These are phyloP conservation scores for Bungarus multicinctus DNA, from an alignment of 2,113 vertebrate genomes.

Conservation along the genomic window DNA sequence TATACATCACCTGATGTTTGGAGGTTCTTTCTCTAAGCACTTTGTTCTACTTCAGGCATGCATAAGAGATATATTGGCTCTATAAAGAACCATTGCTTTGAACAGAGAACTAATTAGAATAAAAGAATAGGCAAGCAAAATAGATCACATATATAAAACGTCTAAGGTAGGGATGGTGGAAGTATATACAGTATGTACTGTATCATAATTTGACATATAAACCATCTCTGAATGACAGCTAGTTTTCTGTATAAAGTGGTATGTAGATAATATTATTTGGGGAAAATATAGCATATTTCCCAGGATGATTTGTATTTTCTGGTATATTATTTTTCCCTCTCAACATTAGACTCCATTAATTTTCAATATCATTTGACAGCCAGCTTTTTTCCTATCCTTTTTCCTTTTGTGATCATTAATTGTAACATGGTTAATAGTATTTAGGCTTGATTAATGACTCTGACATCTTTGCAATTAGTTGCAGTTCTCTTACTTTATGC, in stretches of 20 bases:
- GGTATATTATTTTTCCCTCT: neutral
- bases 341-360: conserved; percentile 4
- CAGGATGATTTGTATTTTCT: neutral
- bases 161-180: neutral
- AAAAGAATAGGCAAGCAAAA: neutral
- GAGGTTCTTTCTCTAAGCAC: neutral
- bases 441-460: neutral
- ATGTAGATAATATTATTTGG: neutral
- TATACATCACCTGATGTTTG: neutral
- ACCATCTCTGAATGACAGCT: neutral
- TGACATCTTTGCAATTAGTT: neutral
- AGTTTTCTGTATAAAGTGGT: neutral
- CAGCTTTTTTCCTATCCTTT: neutral
- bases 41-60: neutral
- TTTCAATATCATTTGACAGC: conserved; percentile 5
- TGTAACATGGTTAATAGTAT: conserved; percentile 15
- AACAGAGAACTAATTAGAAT: neutral
- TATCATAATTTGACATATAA: neutral
- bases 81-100: neutral
- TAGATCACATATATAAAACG: neutral
- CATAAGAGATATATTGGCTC: neutral
- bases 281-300: neutral
- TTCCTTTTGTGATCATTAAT: conserved; percentile 5
- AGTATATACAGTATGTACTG: neutral
- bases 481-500: neutral